A percentile compares a stretch with the other conserved stretches of the same genome.
These are phyloP conservation scores for Drosophila pseudoananassae DNA, from an alignment of 1,140 invertebrate species.

Conservation along the genomic window DNA sequence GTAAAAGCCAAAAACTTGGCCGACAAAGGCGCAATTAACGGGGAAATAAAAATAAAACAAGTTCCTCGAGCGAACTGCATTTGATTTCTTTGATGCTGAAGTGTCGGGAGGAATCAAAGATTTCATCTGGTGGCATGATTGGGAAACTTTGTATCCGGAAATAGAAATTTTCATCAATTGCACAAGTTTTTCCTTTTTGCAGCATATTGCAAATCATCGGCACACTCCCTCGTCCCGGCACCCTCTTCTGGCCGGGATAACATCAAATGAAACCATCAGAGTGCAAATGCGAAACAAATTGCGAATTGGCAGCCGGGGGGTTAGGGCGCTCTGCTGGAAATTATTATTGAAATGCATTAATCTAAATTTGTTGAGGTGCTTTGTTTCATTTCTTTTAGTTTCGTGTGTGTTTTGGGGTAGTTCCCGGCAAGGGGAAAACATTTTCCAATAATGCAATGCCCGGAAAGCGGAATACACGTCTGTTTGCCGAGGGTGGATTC, in stretches of 20 bases:
- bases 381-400: constrained; percentile 11
- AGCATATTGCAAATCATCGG: constrained; percentile 41
- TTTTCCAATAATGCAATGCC: constrained; percentile 62
- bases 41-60: constrained; percentile 7
- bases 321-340: constrained; percentile 12
- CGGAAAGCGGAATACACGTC: constrained; percentile 20
- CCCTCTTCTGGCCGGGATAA: constrained; percentile 15
- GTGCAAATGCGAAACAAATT: constrained; percentile 80
- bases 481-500: constrained; percentile 2
- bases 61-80: background rate
- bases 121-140: constrained; percentile 27
- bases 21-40: constrained; percentile 49
- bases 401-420: constrained; percentile 32
- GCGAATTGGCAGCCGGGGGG: constrained; percentile 49
- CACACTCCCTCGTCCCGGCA: constrained; percentile 1
- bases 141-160: constrained; percentile 29
- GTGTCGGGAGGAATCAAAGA: constrained; percentile 8
- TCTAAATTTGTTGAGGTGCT: constrained; percentile 62
- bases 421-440: constrained; percentile 18
- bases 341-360: constrained; percentile 75
- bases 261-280: constrained; percentile 76
- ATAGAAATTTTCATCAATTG: constrained; percentile 27
- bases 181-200: constrained; percentile 2
- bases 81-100: constrained; percentile 1
- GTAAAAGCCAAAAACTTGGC: constrained; percentile 52